A percentile compares a stretch with the other conserved stretches of the same genome.
Conservation (phyloP, 2,113 vertebrate species). For the Nycticebus coucang region DNA sequence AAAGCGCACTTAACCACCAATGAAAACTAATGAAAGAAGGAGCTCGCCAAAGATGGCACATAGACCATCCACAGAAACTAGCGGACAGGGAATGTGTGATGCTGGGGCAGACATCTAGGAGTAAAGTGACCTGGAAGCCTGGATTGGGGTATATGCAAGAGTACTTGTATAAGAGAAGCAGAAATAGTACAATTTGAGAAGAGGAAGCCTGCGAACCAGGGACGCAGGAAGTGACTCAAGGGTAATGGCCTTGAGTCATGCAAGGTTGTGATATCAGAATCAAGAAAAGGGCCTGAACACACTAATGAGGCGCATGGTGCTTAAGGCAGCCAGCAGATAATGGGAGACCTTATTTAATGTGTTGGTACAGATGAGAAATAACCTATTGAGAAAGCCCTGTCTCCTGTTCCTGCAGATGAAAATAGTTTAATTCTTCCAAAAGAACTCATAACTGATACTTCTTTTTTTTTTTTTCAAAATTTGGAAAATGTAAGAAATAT, state of each 20-base stretch:
- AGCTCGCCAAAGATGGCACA: not conserved
- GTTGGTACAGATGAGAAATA: not conserved
- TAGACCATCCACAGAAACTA: not conserved
- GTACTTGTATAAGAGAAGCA: not conserved
- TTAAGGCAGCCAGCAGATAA: not conserved
- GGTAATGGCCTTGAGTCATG: not conserved
- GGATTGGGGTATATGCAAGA: fast-evolving
- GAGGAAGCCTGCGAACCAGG: not conserved
- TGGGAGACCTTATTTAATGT: not conserved
- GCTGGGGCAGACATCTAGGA: not conserved
- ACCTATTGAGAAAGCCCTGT: not conserved
- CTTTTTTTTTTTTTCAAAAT: not conserved
- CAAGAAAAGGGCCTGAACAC: not conserved
- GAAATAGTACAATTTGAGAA: not conserved
- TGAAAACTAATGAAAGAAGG: not conserved
- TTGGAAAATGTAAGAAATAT: not conserved
- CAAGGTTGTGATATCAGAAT: not conserved
- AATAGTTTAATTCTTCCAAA: not conserved
- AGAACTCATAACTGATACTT: not conserved
- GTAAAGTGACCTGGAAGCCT: not conserved
- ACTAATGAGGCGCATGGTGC: not conserved
- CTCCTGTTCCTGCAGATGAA: not conserved
- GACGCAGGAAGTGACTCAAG: conserved; percentile 26
- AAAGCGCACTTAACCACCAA: not conserved
- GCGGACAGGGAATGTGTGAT: not conserved